These are phyloP conservation scores for Protosalanx chinensis DNA, from an alignment of 2,797 vertebrate genomes.

Conservation along the genomic window DNA sequence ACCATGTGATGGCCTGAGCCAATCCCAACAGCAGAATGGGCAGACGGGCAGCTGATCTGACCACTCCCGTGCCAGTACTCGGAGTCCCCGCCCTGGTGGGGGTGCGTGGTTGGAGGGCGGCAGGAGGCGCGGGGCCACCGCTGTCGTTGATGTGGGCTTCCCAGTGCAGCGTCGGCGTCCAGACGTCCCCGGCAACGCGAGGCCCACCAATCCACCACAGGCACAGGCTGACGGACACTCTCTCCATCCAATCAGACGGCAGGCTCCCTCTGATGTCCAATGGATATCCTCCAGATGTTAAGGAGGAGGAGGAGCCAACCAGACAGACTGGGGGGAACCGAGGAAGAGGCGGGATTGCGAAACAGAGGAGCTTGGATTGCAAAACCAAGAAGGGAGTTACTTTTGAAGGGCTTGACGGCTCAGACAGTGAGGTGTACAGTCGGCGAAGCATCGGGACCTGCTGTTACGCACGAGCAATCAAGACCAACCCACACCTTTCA, in stretches of 20 bases:
- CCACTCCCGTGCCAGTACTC: constrained; percentile 72
- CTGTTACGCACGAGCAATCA: constrained; percentile 63
- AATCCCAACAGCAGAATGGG: constrained; percentile 62
- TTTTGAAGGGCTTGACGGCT: constrained; percentile 65
- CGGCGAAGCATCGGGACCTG: constrained; percentile 48
- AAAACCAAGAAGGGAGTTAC: constrained; percentile 77
- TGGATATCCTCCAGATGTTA: constrained; percentile 43
- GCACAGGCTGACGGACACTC: constrained; percentile 40
- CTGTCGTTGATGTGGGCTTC: constrained; percentile 62
- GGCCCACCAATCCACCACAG: constrained; percentile 46
- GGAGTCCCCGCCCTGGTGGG: constrained; percentile 73
- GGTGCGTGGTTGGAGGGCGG: constrained; percentile 67
- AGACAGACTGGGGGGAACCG: constrained; percentile 53
- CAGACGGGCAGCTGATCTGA: constrained; percentile 72
- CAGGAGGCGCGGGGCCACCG: constrained; percentile 46
- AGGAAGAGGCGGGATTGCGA: constrained; percentile 66
- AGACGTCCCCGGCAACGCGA: constrained; percentile 70
- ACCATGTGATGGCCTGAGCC: constrained; percentile 54
- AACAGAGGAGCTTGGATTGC: constrained; percentile 63
- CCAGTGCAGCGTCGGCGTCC: constrained; percentile 72
- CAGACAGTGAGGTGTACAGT: constrained; percentile 53
- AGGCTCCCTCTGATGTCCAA: constrained; percentile 45
- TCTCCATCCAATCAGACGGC: constrained; percentile 41
- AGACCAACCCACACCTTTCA: constrained; percentile 57
- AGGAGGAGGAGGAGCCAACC: constrained; percentile 47